Base-by-base conservation (phyloP, 2,888 invertebrate genomes). In the Caenorhabditis imperialis region DNA sequence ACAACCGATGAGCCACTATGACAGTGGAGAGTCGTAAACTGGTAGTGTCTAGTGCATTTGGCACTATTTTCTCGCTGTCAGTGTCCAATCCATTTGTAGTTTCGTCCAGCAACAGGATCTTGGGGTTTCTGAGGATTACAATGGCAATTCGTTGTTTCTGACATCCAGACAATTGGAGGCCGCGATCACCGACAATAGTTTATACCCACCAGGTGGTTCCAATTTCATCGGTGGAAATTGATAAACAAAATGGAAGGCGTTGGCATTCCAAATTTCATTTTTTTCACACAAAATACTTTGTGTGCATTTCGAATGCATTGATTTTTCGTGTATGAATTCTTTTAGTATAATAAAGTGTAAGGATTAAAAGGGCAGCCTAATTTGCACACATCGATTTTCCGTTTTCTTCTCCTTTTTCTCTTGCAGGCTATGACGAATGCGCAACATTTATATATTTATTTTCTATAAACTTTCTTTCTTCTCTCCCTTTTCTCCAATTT, bases 21-120 rank as follows among this genome's bases (percentile, higher is more conserved):
- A 90, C 84, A 3, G 89, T 90, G 0, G 90, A 90, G 50, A 90
- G 79, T 5, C 90, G 83, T 40, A 77, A 70, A 14, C 77, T 57
- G 0, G 90, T 90, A 86, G 88, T 69, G 61, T 95, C 94, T 69
- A 95, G 48, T 20, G 82, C 80, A 57, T 79, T 77, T 71, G 81
- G 82, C 14, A 82, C 80, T 53, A 94, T 90, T 93, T 69, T 63
- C 51, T 83, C 83, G 57, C 77, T 80, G 47, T 83, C 82, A n/a
- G 78, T 81, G 50, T 83, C 83, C 27, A 83, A 51, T 3, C 81
- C 82, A 50, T 73, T 75, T 6, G 78, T 78, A 0, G 78, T 75
- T 45, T 78, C 78, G 27, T 78, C 78, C 12, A 78, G 51, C 20
- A 78, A 45, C 4, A 78, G 48, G n/a, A 76, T 72, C 22, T 62